Percentiles rank a stretch among this genome's conserved stretches.
Conservation (phyloP, 2,113 vertebrate genomes). For the Varanus komodoensis region DNA sequence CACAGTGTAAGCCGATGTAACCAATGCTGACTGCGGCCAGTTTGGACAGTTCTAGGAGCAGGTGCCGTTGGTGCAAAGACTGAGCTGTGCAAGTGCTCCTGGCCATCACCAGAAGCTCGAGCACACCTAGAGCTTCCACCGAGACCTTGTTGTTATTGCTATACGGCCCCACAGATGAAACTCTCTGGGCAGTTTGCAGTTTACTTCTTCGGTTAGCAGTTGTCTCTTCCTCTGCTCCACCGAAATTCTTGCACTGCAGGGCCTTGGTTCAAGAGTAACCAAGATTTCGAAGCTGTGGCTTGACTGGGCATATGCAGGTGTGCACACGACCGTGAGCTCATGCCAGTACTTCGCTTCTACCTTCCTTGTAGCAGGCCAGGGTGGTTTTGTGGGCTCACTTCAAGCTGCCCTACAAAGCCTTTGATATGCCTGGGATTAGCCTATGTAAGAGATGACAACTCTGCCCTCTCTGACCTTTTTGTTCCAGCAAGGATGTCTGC, state of each 20-base stretch:
- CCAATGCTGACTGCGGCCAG: background rate
- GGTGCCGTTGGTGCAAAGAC: too few species aligned
- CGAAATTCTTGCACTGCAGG: too few species aligned
- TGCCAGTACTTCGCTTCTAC: background rate
- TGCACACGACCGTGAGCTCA: too few species aligned
- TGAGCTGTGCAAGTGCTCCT: too few species aligned
- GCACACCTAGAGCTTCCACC: background rate
- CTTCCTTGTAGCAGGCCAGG: background rate
- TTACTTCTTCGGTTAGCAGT: background rate
- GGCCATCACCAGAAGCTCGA: background rate
- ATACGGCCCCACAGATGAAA: too few species aligned
- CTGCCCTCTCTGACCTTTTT: background rate
- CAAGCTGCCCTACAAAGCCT: background rate
- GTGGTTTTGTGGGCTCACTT: background rate
- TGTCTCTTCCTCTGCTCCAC: background rate
- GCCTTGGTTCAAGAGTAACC: background rate
- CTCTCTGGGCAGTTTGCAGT: background rate
- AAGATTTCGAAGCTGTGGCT: background rate
- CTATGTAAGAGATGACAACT: background rate
- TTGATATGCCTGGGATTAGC: too few species aligned
- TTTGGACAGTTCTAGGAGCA: background rate
- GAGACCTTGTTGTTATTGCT: background rate
- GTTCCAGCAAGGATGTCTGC: background rate
- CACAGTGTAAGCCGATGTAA: too few species aligned
- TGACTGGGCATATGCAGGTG: too few species aligned